Evolutionary conservation across 2,797 vertebrate species (phyloP), one percentile per base, ranked within the genome.

Genomic region (Takifugu ocellatus): DNA sequence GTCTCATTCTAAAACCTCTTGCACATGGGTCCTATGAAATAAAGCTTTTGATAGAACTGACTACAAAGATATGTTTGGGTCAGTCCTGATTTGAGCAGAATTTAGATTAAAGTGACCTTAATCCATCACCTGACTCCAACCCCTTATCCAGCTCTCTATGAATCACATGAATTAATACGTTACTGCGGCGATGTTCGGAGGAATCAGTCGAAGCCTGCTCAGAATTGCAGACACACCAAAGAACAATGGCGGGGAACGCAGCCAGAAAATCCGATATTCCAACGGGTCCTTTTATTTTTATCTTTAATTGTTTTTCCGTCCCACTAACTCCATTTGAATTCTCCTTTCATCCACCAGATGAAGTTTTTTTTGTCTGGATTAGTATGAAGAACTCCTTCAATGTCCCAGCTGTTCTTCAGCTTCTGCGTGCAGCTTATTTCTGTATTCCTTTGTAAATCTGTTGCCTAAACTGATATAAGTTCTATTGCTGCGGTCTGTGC

Each of bases 81-180:
- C 59, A 74, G 63, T 75, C 73, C 75, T 24, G 65, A 70, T 81
- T 79, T 70, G 69, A 78, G 69, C 72, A 68, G 72, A 82, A 75
- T 85, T 83, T 75, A 67, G 80, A 83, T 79, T 79, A 76, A 73
- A 72, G 62, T 82, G 78, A 84, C 84, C 81, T 83, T 84, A 84
- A 84, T 84, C 82, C 70, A 64, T 76, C 72, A 83, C 83, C 72
- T 83, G 65, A 63, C 59, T 63, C 64, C 63, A 39, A 55, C 57
- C 63, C 63, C 61, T 12, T 49, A 56, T 48, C 50, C 46, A 12
- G 24, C 42, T 42, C 14, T 29, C 2, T 31, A 49, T 36, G 17
- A 58, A 56, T 5, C 9, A 51, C 56, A 21, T 26, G 48, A 73
- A 54, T 74, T 56, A 67, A 71, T 58, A 52, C 59, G 50, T 66